These are phyloP conservation scores for Hydropsyche betteni DNA, from an alignment of 2,888 invertebrate genomes.

Conservation along the genomic window DNA sequence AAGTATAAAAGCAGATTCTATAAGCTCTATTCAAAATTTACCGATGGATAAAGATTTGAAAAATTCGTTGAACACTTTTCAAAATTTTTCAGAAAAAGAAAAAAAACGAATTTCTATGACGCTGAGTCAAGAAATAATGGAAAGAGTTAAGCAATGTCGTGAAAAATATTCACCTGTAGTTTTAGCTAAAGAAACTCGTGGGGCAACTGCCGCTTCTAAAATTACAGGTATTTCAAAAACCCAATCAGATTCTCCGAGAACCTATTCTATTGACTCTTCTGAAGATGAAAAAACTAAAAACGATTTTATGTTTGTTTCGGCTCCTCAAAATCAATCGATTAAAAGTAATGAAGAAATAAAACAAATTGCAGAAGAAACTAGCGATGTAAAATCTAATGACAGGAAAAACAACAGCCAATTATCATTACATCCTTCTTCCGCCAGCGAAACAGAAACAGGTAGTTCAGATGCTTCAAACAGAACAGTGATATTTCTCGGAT, in stretches of 20 bases:
- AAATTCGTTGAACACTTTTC: slow-evolving; percentile 59
- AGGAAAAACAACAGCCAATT: slow-evolving; percentile 55
- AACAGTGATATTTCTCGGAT: slow-evolving; percentile 72
- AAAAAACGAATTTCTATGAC: slow-evolving; percentile 78
- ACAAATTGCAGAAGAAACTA: slow-evolving; percentile 61
- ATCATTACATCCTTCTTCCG: slow-evolving; percentile 61
- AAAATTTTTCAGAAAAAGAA: slow-evolving; percentile 70
- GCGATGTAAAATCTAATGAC: slow-evolving; percentile 56
- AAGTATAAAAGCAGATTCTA: slow-evolving; percentile 67
- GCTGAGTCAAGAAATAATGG: slow-evolving; percentile 77
- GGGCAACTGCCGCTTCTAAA: slow-evolving; percentile 68
- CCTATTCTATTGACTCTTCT: slow-evolving; percentile 60
- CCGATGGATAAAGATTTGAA: slow-evolving; percentile 63
- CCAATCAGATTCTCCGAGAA: slow-evolving; percentile 59
- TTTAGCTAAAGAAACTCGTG: slow-evolving; percentile 69
- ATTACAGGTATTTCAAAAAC: slow-evolving; percentile 57
- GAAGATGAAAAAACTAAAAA: slow-evolving; percentile 57
- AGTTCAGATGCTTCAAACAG: slow-evolving; percentile 77
- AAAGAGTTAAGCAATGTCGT: slow-evolving; percentile 67
- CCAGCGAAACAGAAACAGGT: slow-evolving; percentile 76
- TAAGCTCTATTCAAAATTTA: slow-evolving; percentile 64
- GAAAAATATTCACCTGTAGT: slow-evolving; percentile 58
- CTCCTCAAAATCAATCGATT: slow-evolving; percentile 56
- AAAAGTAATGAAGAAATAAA: slow-evolving; percentile 56
- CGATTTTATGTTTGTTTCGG: slow-evolving; percentile 61